Conservation (phyloP, 1,140 invertebrate species). For the Drosophila littoralis region DNA sequence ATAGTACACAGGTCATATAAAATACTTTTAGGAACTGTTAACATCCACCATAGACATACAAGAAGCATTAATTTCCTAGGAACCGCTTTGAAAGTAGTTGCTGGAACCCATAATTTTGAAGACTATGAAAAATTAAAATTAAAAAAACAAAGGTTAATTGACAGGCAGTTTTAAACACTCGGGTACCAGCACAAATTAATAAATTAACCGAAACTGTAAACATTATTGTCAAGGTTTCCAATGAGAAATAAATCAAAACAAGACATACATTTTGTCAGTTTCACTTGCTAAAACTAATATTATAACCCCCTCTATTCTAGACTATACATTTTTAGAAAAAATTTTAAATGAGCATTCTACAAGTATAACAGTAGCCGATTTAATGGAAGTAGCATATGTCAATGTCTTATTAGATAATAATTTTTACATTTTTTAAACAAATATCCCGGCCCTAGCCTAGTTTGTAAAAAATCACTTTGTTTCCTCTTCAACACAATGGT, state of each 20-base stretch:
- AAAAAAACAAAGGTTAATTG: too few species aligned
- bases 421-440: too few species aligned
- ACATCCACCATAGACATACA: conserved; percentile 29
- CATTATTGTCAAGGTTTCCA: neutral
- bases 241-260: conserved; percentile 28
- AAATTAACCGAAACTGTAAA: too few species aligned
- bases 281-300: conserved; percentile 12
- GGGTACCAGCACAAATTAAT: too few species aligned
- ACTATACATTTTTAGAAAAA: conserved; percentile 7
- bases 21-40: too few species aligned
- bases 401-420: too few species aligned
- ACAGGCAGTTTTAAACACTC: too few species aligned
- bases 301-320: conserved; percentile 3
- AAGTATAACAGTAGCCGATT: conserved; percentile 12
- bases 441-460: too few species aligned
- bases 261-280: conserved; percentile 24
- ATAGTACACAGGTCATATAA: conserved; percentile 2
- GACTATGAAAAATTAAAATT: too few species aligned
- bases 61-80: conserved; percentile 28
- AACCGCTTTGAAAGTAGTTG: conserved; percentile 12
- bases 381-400: too few species aligned
- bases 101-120: conserved; percentile 12
- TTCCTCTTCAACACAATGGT: too few species aligned
- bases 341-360: conserved; percentile 11
- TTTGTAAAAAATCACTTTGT: too few species aligned